A percentile compares a stretch with the other conserved stretches of the same genome.
Evolutionary conservation across 2,113 vertebrate genomes (phyloP).

Genomic region (Crypturellus undulatus): DNA sequence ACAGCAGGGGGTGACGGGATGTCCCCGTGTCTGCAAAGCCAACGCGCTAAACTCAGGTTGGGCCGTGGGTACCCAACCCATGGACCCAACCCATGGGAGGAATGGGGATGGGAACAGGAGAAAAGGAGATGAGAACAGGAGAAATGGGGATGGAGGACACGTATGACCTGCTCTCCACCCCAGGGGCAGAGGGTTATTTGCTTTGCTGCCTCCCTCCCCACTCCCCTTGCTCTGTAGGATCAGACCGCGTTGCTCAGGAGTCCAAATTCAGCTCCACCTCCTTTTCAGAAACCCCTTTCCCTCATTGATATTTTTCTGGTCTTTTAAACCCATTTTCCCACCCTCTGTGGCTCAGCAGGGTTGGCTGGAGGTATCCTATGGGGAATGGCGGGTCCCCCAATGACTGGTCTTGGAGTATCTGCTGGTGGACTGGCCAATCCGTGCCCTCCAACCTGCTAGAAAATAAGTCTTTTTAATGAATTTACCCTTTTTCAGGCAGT

Average conservation of each 20-base stretch:
- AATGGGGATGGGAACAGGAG: not conserved
- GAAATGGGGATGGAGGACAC: not conserved
- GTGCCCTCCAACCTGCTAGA: not conserved
- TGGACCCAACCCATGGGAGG: not conserved
- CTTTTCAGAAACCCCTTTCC: not conserved
- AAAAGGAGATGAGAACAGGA: not conserved
- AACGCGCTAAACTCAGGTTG: too few relatives aligned
- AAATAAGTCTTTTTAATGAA: accelerated
- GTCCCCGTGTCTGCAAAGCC: not conserved
- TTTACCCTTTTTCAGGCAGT: not conserved
- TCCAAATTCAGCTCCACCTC: too few relatives aligned
- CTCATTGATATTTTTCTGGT: not conserved
- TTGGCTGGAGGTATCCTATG: not conserved
- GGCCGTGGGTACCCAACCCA: not conserved
- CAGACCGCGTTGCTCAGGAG: not conserved
- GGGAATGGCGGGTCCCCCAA: not conserved
- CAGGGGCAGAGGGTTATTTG: not conserved
- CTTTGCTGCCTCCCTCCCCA: not conserved
- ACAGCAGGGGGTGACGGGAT: not conserved
- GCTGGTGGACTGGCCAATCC: not conserved
- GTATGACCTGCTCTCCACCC: not conserved
- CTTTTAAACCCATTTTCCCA: not conserved
- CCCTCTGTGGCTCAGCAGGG: too few relatives aligned
- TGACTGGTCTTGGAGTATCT: not conserved
- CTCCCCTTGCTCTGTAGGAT: not conserved